Conservation (phyloP, 2,888 invertebrate species). For the Actias luna region DNA sequence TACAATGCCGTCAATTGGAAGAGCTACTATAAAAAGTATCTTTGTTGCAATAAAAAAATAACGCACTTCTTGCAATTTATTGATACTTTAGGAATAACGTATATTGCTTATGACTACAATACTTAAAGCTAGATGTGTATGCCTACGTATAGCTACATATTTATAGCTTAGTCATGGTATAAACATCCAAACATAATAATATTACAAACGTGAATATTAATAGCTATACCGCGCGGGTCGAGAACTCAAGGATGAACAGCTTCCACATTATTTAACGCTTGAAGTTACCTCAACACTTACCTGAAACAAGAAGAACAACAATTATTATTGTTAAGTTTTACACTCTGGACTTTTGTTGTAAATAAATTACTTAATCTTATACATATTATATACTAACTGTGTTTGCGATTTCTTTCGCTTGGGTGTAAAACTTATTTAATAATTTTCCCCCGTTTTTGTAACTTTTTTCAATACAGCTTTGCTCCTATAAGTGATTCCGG, state of each 20-base stretch:
- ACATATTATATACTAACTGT: neutral
- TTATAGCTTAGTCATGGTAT: neutral
- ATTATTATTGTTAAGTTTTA: neutral
- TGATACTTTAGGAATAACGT: no score
- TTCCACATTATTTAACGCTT: slow-evolving; percentile 27
- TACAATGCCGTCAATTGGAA: no score
- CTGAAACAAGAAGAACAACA: neutral
- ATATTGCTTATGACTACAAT: no score
- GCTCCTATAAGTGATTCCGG: no score
- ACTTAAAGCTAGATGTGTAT: neutral
- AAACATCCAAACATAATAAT: slow-evolving; percentile 38
- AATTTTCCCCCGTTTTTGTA: no score
- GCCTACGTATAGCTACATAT: no score
- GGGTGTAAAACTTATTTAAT: no score
- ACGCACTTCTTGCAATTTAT: neutral
- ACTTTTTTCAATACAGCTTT: no score
- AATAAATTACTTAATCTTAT: neutral
- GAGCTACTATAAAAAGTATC: no score
- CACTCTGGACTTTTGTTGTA: neutral
- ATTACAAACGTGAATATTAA: slow-evolving; percentile 49
- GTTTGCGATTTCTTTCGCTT: no score
- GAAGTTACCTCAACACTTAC: slow-evolving; percentile 51
- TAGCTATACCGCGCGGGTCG: slow-evolving; percentile 46
- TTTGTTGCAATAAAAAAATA: neutral
- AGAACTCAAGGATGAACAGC: slow-evolving; percentile 39